Percentiles rank a stretch among this genome's conserved stretches.
phyloP scores from a whole-genome alignment of 2,113 vertebrate species.

The Lota lota region DNA sequence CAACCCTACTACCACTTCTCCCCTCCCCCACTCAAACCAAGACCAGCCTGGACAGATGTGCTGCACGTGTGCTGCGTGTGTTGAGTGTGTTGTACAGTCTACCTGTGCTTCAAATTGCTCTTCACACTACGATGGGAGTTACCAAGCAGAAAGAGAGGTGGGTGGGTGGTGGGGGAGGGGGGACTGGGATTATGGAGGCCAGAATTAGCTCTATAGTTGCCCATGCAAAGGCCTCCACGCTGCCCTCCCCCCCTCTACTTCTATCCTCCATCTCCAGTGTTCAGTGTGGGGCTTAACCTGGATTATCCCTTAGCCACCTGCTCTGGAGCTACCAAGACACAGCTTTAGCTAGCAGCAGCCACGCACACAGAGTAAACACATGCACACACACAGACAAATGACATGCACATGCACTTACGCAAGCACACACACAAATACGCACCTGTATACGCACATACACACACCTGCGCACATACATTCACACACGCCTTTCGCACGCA shows the following conservation, averaged over 20 bases:
- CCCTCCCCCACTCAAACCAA: background rate
- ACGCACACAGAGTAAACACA: conserved; percentile 8
- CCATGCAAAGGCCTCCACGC: conserved; percentile 52
- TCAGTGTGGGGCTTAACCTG: conserved; percentile 82
- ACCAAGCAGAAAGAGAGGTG: conserved; percentile 48
- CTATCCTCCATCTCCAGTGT: conserved; percentile 69
- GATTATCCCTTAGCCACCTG: conserved; percentile 85
- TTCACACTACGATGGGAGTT: conserved; percentile 38
- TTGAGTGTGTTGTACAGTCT: conserved; percentile 30
- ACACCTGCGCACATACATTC: background rate
- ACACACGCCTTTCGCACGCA: background rate
- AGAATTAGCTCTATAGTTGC: conserved; percentile 79
- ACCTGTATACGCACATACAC: background rate
- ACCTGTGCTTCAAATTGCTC: conserved; percentile 42
- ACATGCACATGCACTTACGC: background rate
- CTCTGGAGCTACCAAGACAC: conserved; percentile 60
- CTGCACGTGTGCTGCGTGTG: background rate
- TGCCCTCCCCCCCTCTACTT: conserved; percentile 34
- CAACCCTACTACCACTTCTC: conserved; percentile 14
- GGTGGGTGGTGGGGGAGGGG: conserved; percentile 48
- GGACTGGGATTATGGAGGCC: conserved; percentile 76
- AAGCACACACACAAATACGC: background rate
- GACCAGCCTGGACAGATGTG: background rate
- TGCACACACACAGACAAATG: conserved; percentile 20
- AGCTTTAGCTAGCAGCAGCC: conserved; percentile 22